Conservation (phyloP, 2,888 invertebrate genomes). For the Lissocephala sabroskyi region DNA sequence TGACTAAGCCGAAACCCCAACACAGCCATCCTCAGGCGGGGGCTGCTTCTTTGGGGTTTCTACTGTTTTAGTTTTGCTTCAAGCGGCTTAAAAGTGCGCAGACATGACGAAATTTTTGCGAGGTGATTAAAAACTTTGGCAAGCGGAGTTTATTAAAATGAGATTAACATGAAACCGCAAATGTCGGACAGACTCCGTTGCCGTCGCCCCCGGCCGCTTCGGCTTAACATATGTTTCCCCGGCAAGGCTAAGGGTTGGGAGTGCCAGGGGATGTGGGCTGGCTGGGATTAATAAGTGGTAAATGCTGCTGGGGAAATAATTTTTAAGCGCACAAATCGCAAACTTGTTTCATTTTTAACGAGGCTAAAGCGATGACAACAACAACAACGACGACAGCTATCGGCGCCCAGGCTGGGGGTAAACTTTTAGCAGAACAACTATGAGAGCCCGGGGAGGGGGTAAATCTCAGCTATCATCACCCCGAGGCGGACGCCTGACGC, state of each 20-base stretch:
- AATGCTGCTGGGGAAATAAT: slow-evolving; percentile 17
- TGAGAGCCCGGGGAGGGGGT: too few relatives aligned
- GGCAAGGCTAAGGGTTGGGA: too few relatives aligned
- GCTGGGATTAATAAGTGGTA: slow-evolving; percentile 2
- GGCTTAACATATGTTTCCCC: too few relatives aligned
- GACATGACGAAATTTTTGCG: slow-evolving; percentile 48
- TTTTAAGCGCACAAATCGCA: slow-evolving; percentile 23
- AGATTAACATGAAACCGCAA: slow-evolving; percentile 37
- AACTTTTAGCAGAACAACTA: too few relatives aligned
- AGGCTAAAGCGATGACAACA: slow-evolving; percentile 1
- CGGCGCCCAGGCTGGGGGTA: neutral
- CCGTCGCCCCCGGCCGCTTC: too few relatives aligned
- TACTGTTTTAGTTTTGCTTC: slow-evolving; percentile 16
- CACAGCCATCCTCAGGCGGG: slow-evolving; percentile 3
- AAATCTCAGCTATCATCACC: slow-evolving; percentile 4
- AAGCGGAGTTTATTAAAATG: slow-evolving; percentile 58
- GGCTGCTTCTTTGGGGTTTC: neutral
- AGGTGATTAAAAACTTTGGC: slow-evolving; percentile 65
- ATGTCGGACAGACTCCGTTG: slow-evolving; percentile 1
- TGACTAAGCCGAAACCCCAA: slow-evolving; percentile 6
- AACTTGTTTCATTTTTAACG: slow-evolving; percentile 15
- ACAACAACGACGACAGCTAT: neutral
- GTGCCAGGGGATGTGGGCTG: too few relatives aligned
- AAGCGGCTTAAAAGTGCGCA: slow-evolving; percentile 23
- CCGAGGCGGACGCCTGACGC: neutral